Base-by-base conservation (phyloP, 2,113 vertebrate species). In the Perca fluviatilis region DNA sequence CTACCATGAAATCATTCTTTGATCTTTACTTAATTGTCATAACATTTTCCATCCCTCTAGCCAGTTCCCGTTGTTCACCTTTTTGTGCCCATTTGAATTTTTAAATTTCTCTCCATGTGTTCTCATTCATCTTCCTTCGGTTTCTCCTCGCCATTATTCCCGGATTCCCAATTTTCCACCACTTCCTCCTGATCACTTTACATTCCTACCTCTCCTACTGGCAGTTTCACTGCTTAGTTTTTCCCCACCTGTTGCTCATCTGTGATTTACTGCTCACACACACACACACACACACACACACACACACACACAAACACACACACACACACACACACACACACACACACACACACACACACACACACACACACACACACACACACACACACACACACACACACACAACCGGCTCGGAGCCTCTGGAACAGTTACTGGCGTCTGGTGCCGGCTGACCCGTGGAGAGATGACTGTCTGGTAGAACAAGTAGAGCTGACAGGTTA, bases 181-280 rank as follows among this genome's bases (percentile, higher is more conserved):
- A 74, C 80, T 82, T 78, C 77, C 73, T 77, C 58, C 58, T 75
- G 80, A 70, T 83, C 81, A 51, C 86, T 70, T 88, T 85, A 88
- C 77, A 77, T 80, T 74, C 64, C 72, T 82, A n/a, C 43, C 69
- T 47, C 57, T 64, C 67, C 40, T 36, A 13, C 67, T 54, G 40
- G 18, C 46, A 57, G 50, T 19, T 25, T 69, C 49, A 49, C 79
- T 57, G 21, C 81, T 82, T 51, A 76, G 72, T 40, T 82, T 83
- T 85, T 82, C 76, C 72, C 72, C 93, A 94, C 91, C 94, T 94
- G 94, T 93, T 90, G 89, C 87, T 85, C 70, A 56, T 90, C 90
- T 81, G 68, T 89, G 89, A 92, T 91, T 89, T 90, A 92, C 18
- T 61, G 43, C 56, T 86, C 46, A 51, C 65, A 40, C 27, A 33